Evolutionary conservation across 1,140 invertebrate species (phyloP).

Genomic region (Muscidifurax raptorellus): DNA sequence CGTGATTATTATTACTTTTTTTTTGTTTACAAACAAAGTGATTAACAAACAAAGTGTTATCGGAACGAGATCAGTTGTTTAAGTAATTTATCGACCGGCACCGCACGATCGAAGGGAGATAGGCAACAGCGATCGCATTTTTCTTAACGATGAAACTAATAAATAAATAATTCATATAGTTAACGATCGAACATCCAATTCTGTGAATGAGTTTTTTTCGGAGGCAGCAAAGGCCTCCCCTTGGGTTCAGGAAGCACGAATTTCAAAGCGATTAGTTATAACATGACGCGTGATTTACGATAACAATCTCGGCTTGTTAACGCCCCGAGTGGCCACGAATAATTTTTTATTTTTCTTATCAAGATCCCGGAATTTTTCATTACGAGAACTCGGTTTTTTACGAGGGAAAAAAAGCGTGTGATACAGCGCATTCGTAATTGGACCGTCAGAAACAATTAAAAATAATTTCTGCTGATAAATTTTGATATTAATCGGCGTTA

Average conservation of each 20-base stretch:
- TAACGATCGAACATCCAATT: conserved; percentile 48
- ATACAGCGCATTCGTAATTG: conserved; percentile 22
- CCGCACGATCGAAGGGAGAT: conserved; percentile 4
- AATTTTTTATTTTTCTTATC: conserved; percentile 45
- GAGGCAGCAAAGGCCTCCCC: neutral
- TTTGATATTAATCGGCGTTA: conserved; percentile 15
- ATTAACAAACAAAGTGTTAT: conserved; percentile 12
- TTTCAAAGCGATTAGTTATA: conserved; percentile 50
- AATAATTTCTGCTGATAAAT: neutral
- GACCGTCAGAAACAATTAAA: conserved; percentile 2
- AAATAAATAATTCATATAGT: conserved; percentile 35
- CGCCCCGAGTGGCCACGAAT: neutral
- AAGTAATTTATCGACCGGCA: conserved; percentile 7
- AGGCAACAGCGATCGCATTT: conserved; percentile 24
- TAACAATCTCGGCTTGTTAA: conserved; percentile 43
- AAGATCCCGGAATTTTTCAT: conserved; percentile 37
- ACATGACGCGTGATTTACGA: conserved; percentile 45
- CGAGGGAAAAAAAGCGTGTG: conserved; percentile 14
- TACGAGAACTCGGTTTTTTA: conserved; percentile 1
- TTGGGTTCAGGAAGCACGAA: conserved; percentile 35
- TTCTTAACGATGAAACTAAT: conserved; percentile 37
- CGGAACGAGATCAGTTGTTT: conserved; percentile 18
- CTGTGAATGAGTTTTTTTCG: conserved; percentile 31
- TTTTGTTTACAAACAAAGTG: neutral
- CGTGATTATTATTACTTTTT: neutral